Percentiles rank a stretch among this genome's conserved stretches.
phyloP scores from a whole-genome alignment of 1,140 invertebrate genomes.

The Tetraneura akinire region DNA sequence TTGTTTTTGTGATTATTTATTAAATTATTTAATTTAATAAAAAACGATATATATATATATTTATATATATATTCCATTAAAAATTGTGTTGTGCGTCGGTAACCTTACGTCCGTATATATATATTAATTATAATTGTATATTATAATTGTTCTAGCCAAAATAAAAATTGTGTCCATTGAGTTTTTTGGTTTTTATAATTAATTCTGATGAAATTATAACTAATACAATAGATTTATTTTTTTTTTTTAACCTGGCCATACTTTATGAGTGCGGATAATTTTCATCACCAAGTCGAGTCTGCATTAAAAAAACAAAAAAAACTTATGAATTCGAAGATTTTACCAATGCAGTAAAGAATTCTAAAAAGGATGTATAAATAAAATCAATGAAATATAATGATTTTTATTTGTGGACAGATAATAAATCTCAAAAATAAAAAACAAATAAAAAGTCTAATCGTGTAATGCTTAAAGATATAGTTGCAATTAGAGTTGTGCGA shows the following conservation, averaged over 20 bases:
- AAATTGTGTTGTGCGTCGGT: too few relatives aligned
- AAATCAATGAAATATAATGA: background rate
- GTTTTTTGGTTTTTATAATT: conserved; percentile 9
- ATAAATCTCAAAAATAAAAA: background rate
- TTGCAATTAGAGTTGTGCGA: background rate
- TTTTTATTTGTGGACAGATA: conserved; percentile 6
- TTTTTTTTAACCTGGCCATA: background rate
- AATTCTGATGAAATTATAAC: background rate
- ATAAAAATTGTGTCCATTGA: background rate
- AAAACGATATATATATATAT: too few relatives aligned
- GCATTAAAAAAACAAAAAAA: background rate
- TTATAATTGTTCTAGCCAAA: conserved; percentile 1
- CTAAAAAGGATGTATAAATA: background rate
- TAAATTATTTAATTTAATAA: too few relatives aligned
- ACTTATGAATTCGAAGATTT: background rate
- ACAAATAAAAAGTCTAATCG: background rate
- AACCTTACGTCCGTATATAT: too few relatives aligned
- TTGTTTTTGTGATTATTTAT: too few relatives aligned
- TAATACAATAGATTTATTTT: background rate
- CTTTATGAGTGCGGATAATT: background rate
- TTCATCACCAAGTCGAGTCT: background rate
- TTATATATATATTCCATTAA: too few relatives aligned
- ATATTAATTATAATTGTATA: too few relatives aligned
- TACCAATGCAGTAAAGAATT: background rate
- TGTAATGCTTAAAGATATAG: background rate